A percentile compares a stretch with the other conserved stretches of the same genome.
Evolutionary conservation across 2,797 vertebrate species (phyloP).

Genomic region (Erethizon dorsatum): DNA sequence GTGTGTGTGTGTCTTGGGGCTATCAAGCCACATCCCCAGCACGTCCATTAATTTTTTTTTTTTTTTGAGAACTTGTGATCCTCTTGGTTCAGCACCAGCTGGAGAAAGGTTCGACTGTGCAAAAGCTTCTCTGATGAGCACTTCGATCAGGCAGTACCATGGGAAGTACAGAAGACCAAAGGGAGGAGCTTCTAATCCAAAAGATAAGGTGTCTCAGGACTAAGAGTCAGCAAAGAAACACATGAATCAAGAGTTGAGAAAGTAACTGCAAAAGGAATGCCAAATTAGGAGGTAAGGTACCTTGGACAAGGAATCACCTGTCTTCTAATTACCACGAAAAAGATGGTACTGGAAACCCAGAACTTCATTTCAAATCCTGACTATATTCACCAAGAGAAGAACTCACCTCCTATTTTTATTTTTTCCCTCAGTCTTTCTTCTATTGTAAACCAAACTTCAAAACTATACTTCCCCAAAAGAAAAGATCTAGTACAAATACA

Average conservation of each 20-base stretch:
- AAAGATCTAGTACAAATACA: not conserved
- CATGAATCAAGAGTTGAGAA: not conserved
- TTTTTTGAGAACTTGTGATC: not conserved
- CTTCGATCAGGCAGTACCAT: not conserved
- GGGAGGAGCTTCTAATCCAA: not conserved
- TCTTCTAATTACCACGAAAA: not conserved
- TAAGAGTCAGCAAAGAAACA: not conserved
- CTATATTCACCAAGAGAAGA: not conserved
- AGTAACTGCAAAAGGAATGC: not conserved
- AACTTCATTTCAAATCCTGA: not conserved
- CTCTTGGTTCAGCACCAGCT: not conserved
- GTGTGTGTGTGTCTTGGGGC: not conserved
- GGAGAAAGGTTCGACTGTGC: not conserved
- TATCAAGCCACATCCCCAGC: not conserved
- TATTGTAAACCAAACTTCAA: conserved; percentile 32
- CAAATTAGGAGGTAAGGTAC: not conserved
- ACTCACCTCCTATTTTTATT: too few relatives aligned
- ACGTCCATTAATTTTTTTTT: not conserved
- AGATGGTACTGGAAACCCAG: not conserved
- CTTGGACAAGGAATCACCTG: not conserved
- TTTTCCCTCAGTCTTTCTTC: not conserved
- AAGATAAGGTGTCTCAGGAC: not conserved
- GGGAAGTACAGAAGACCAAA: not conserved
- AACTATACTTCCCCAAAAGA: not conserved
- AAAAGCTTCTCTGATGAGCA: not conserved